Conservation (phyloP, 2,888 invertebrate species). For the Eupithecia vulgata region DNA sequence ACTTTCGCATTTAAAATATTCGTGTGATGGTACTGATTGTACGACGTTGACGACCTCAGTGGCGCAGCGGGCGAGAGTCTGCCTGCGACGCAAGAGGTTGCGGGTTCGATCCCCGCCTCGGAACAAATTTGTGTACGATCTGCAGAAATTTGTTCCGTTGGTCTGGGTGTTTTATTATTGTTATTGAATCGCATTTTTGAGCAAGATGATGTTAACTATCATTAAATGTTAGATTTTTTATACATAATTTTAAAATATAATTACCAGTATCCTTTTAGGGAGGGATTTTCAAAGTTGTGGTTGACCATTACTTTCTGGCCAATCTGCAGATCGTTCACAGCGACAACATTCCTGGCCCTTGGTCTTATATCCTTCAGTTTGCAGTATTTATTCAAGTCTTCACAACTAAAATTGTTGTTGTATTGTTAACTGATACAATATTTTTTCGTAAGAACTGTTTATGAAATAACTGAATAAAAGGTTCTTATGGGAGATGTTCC, state of each 20-base stretch:
- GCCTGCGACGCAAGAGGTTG: too few species aligned
- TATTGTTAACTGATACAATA: neutral
- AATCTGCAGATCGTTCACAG: constrained; percentile 79
- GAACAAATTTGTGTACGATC: too few species aligned
- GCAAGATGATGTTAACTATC: neutral
- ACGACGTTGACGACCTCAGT: too few species aligned
- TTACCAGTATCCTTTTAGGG: constrained; percentile 88
- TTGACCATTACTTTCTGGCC: constrained; percentile 89
- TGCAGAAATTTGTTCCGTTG: too few species aligned
- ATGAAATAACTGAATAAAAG: neutral
- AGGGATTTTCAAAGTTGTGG: constrained; percentile 88
- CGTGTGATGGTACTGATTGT: too few species aligned
- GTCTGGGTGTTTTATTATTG: too few species aligned
- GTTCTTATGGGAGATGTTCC: neutral
- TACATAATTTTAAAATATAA: too few species aligned
- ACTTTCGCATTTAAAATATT: too few species aligned
- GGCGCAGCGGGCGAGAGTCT: too few species aligned
- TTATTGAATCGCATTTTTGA: neutral
- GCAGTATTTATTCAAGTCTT: constrained; percentile 66
- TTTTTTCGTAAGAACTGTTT: neutral
- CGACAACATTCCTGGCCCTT: constrained; percentile 83
- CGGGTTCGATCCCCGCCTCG: too few species aligned
- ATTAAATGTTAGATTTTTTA: too few species aligned
- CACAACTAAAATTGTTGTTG: constrained; percentile 60
- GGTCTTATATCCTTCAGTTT: constrained; percentile 86